Evolutionary conservation across 1,140 invertebrate species (phyloP), one percentile per base, ranked within the genome.

Genomic region (Drosophila cardini): DNA sequence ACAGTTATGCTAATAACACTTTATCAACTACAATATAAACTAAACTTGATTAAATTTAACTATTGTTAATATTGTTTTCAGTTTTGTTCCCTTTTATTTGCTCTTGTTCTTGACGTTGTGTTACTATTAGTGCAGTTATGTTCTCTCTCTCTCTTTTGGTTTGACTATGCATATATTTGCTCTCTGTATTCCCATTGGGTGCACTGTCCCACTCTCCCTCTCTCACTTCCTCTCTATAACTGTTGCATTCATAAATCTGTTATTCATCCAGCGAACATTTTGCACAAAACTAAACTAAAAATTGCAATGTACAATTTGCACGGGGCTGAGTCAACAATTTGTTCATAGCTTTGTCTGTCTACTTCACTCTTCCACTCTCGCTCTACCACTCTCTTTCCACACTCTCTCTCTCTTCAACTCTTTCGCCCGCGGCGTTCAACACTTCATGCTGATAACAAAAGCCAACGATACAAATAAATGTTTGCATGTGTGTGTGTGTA

Each of bases 301-400:
- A 74, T 53, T 72, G 74, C 60, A 76, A 69, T 68, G 53, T 69
- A 78, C 70, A 78, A 78, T 86, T 78, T 70, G 68, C 72, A 61
- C 34, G 62, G 53, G 46, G 79, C 79, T 86, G 83, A 87, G 83
- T 86, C 84, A 89, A 83, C 76, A 87, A 83, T 87, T 86, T 86
- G 81, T 62, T 76, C 76, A 67, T 58, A 42, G 69, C 36, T 18
- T 50, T 36, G 13, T 40, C 34, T 56, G 36, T 9, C 56, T 36
- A 34, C 52, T n/a, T 38, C 60, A 42, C 36, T 40, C 18, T 32
- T 16, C 38, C 15, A 34, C 38, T 30, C 11, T 1, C 8, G 2
- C 2, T 10, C 36, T 9, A n/a, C 2, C 30, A 15, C 48, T 52
- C 13, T 26, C n/a, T 26, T 52, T 26, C 4, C 21, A 40, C 18